phyloP scores from a whole-genome alignment of 2,888 invertebrate genomes.

The Amphipyra berbera region DNA sequence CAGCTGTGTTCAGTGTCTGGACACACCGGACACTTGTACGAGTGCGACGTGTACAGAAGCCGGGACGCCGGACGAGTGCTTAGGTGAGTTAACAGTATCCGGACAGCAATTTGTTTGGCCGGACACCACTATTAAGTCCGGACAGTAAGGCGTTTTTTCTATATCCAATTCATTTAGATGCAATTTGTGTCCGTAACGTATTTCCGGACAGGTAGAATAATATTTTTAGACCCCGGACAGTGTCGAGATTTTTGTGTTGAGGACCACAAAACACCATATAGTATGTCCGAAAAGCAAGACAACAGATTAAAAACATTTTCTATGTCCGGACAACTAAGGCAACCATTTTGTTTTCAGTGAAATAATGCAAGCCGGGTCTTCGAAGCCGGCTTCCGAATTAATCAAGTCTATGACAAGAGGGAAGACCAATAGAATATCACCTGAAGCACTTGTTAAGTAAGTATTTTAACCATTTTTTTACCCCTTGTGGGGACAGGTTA shows the following conservation, averaged over 20 bases:
- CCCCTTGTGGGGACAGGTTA: no score
- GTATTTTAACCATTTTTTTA: no score
- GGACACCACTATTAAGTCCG: neutral
- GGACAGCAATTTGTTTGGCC: neutral
- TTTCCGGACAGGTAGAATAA: no score
- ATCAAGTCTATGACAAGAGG: conserved; percentile 93
- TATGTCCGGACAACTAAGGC: neutral
- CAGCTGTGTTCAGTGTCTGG: conserved; percentile 93
- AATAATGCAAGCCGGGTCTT: conserved; percentile 92
- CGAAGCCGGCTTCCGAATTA: conserved; percentile 92
- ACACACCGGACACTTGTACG: conserved; percentile 93
- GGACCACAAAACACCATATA: no score
- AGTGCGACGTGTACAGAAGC: conserved; percentile 95
- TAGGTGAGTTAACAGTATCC: conserved; percentile 83
- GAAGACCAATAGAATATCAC: conserved; percentile 92
- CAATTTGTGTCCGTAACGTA: no score
- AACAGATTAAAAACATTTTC: no score
- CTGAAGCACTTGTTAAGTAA: conserved; percentile 92
- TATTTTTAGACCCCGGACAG: no score
- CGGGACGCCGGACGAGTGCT: conserved; percentile 94
- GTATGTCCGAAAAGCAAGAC: no score
- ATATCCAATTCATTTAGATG: no score
- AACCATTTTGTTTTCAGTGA: conserved; percentile 83
- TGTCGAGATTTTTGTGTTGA: no score
- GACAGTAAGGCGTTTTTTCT: neutral